Evolutionary conservation across 2,888 invertebrate species (phyloP).

Genomic region (Pherbina coryleti): DNA sequence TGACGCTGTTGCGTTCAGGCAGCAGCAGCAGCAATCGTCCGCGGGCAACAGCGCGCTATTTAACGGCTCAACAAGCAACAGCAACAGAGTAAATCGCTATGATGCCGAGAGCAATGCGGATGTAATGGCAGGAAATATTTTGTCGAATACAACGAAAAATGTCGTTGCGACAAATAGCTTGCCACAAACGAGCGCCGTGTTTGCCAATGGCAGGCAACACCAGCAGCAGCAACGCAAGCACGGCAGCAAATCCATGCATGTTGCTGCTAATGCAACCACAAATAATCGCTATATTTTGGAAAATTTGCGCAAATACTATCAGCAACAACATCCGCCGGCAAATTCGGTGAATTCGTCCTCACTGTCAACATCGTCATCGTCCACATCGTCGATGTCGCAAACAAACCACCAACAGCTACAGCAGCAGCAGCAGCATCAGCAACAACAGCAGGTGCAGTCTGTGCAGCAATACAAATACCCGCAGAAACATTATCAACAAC

Average conservation of each 20-base stretch:
- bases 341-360: slow-evolving; percentile 64
- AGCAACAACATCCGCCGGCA: slow-evolving; percentile 60
- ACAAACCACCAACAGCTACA: slow-evolving; percentile 41
- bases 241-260: slow-evolving; percentile 38
- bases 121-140: slow-evolving; percentile 38
- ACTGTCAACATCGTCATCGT: slow-evolving; percentile 64
- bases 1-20: background rate
- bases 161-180: slow-evolving; percentile 45
- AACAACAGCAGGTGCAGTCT: slow-evolving; percentile 50
- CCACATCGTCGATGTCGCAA: slow-evolving; percentile 64
- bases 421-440: slow-evolving; percentile 36
- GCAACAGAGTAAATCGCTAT: slow-evolving; percentile 27
- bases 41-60: slow-evolving; percentile 34
- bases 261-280: slow-evolving; percentile 47
- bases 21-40: slow-evolving; percentile 22
- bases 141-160: slow-evolving; percentile 42
- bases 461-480: slow-evolving; percentile 44
- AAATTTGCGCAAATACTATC: slow-evolving; percentile 67
- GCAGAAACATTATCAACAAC: slow-evolving; percentile 51
- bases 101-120: slow-evolving; percentile 37
- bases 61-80: slow-evolving; percentile 46
- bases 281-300: slow-evolving; percentile 64
- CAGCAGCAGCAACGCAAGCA: slow-evolving; percentile 27
- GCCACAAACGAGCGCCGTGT: slow-evolving; percentile 28
- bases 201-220: slow-evolving; percentile 20